Percentiles rank a stretch among this genome's conserved stretches.
Conservation (phyloP, 2,113 vertebrate species). For the Orcinus orca region DNA sequence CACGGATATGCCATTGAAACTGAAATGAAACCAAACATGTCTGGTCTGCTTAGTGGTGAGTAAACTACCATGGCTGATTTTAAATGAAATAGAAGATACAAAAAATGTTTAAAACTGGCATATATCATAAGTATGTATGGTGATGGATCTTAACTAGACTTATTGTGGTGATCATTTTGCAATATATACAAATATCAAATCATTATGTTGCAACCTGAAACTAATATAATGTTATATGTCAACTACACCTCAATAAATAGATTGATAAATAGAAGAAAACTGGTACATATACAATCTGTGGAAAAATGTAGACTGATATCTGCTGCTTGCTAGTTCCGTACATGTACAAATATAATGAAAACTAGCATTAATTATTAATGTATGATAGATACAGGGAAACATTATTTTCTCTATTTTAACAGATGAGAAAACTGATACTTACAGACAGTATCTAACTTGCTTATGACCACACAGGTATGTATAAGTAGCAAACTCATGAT, state of each 20-base stretch:
- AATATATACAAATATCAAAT: neutral
- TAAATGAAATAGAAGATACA: neutral
- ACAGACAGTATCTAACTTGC: neutral
- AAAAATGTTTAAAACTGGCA: neutral
- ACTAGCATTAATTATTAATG: neutral
- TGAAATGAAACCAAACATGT: neutral
- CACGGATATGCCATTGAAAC: neutral
- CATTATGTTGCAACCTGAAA: neutral
- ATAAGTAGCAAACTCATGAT: neutral
- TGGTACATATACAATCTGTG: neutral
- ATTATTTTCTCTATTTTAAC: neutral
- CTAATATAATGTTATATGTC: neutral
- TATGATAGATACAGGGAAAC: neutral
- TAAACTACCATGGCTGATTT: neutral
- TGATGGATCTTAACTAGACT: neutral
- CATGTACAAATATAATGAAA: neutral
- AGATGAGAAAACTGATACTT: neutral
- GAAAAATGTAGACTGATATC: neutral
- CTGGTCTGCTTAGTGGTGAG: neutral
- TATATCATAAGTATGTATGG: neutral
- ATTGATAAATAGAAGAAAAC: neutral
- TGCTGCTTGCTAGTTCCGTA: neutral
- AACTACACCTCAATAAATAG: neutral
- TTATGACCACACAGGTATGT: neutral
- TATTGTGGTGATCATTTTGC: neutral